Base-by-base conservation (phyloP, 2,113 vertebrate genomes). In the Pontoporia blainvillei region DNA sequence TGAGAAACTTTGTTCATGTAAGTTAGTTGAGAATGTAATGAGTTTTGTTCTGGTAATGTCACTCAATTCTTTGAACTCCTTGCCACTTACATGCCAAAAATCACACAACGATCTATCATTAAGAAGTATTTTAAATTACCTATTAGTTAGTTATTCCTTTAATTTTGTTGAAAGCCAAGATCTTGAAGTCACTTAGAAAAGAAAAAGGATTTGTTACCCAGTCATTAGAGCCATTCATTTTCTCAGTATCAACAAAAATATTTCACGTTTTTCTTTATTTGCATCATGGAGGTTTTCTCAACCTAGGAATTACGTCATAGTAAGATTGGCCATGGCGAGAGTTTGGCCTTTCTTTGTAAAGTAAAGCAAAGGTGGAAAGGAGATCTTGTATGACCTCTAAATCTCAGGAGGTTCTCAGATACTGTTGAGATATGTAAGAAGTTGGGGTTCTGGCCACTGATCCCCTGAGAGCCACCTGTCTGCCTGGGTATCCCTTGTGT, bases 211-310 rank as follows among this genome's bases (percentile, higher is more conserved):
- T 83, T 78, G 62, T 72, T 87, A 49, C 36, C 9, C 2, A 44
- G 15, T 81, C 57, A 88, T 66, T 73, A 66, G 31, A 90, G 72
- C 8, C 20, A 86, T 73, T 90, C 14, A 9, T n/a, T 94, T 96
- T 96, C 64, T 94, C 64, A 85, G 2, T 52, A 27, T 41, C 64
- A 85, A 52, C 21, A 96, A 44, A 31, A 95, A 29, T 79, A 88
- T 62, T 95, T 93, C 36, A 39, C 17, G 36, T 87, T 91, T 64
- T 64, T 92, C 62, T 91, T 87, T n/a, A 78, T 83, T 84, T 83
- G 57, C 67, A 71, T 79, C 61, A 66, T 27, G 57, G 54, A 94
- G n/a, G 34, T 59, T 72, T 91, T 94, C 36, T 88, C 57, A 81
- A 44, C 4, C 6, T 21, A 81, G 57, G 8, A 71, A 81, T 73